Conservation (phyloP, 2,797 vertebrate genomes). For the Diplodus puntazzo region DNA sequence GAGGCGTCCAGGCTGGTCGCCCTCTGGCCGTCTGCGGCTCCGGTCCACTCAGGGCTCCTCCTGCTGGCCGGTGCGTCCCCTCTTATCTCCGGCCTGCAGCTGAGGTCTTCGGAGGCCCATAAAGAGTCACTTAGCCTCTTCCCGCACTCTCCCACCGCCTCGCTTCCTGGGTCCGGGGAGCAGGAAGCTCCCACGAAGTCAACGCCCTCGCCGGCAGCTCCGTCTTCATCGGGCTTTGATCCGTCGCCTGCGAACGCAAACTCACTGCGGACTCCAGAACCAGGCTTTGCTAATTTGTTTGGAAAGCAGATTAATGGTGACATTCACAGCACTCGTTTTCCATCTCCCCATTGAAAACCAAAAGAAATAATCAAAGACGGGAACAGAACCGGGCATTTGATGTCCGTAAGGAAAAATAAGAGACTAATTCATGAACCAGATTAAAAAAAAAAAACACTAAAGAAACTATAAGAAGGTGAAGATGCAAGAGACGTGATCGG, state of each 20-base stretch:
- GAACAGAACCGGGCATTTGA: conserved; percentile 36
- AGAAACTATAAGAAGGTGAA: conserved; percentile 36
- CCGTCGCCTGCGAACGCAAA: conserved; percentile 28
- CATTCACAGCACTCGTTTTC: conserved; percentile 72
- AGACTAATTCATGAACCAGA: neutral
- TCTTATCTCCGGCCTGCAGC: conserved; percentile 42
- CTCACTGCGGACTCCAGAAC: conserved; percentile 38
- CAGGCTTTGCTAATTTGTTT: conserved; percentile 71
- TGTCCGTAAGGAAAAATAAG: conserved; percentile 31
- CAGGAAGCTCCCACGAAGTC: conserved; percentile 60
- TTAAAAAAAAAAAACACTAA: neutral
- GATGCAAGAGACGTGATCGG: conserved; percentile 47
- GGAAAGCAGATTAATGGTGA: conserved; percentile 79
- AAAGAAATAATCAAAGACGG: conserved; percentile 28
- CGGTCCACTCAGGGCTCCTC: conserved; percentile 61
- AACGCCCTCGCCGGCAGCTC: conserved; percentile 26
- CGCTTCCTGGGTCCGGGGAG: conserved; percentile 55
- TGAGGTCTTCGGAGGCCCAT: conserved; percentile 74
- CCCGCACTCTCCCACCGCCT: conserved; percentile 57
- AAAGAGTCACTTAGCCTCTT: conserved; percentile 71
- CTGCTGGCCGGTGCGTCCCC: conserved; percentile 39
- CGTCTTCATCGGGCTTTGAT: conserved; percentile 30
- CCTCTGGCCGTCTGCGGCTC: conserved; percentile 61
- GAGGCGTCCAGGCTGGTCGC: conserved; percentile 79
- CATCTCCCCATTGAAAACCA: conserved; percentile 66